Conservation (phyloP, 2,113 vertebrate species). For the Hiodon alosoides region DNA sequence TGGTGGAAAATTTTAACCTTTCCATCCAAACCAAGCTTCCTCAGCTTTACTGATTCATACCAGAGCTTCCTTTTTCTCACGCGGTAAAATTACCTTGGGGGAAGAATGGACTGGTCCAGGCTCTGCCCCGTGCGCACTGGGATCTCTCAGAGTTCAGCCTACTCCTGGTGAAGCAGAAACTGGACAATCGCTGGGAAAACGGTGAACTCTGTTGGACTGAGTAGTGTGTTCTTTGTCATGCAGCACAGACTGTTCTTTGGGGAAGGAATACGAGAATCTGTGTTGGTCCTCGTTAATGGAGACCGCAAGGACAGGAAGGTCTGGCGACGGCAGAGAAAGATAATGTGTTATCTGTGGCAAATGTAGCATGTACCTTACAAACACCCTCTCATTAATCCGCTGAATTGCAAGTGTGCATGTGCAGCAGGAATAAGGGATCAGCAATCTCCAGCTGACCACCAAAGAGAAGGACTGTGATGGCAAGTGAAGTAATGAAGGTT, state of each 20-base stretch:
- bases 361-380: background rate
- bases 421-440: background rate
- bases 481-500: conserved; percentile 30
- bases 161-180: background rate
- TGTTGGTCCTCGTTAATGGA: conserved; percentile 26
- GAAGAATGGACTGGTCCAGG: background rate
- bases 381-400: background rate
- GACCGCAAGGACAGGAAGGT: background rate
- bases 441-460: background rate
- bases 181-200: conserved; percentile 43
- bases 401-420: background rate
- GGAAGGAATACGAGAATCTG: conserved; percentile 46
- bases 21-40: conserved; percentile 25
- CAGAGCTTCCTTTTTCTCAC: conserved; percentile 48
- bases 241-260: conserved; percentile 41
- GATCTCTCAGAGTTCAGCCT: background rate
- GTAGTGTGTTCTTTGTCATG: conserved; percentile 38
- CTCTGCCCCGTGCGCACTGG: background rate
- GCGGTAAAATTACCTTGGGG: conserved; percentile 32
- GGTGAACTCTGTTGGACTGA: conserved; percentile 42
- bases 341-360: too few species aligned
- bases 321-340: background rate
- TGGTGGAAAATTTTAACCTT: background rate
- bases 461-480: background rate
- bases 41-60: background rate